These are phyloP conservation scores for Lasiurus borealis DNA, from an alignment of 2,113 vertebrate genomes.

Conservation along the genomic window DNA sequence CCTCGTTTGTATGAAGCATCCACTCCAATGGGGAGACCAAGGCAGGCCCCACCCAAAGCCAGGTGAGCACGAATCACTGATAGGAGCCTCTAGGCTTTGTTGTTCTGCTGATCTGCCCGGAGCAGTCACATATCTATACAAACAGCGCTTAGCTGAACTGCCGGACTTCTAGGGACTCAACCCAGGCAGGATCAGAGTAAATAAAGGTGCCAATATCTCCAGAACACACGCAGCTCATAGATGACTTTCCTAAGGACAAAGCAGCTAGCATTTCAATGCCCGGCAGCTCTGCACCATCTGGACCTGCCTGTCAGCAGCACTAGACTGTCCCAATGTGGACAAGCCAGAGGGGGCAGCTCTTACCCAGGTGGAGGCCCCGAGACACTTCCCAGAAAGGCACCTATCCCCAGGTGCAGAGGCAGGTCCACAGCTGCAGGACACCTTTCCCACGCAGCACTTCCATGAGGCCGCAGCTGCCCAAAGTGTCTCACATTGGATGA, in stretches of 20 bases:
- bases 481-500: too few species aligned
- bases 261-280: not conserved
- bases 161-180: not conserved
- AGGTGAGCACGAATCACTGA: too few species aligned
- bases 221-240: not conserved
- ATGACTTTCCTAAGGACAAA: not conserved
- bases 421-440: not conserved
- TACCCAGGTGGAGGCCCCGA: not conserved
- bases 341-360: not conserved
- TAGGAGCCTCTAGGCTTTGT: rapidly evolving
- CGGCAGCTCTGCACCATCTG: not conserved
- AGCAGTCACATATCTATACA: not conserved
- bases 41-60: not conserved
- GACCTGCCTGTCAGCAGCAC: not conserved
- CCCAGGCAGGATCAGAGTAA: not conserved
- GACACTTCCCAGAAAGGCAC: not conserved
- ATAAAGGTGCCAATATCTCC: not conserved
- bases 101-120: not conserved
- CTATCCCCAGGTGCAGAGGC: not conserved
- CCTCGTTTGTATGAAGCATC: not conserved
- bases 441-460: not conserved
- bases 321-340: not conserved
- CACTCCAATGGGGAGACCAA: not conserved
- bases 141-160: not conserved
- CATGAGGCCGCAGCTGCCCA: rapidly evolving